Evolutionary conservation across 2,797 vertebrate genomes (phyloP).

Genomic region (Ammospiza maritima): DNA sequence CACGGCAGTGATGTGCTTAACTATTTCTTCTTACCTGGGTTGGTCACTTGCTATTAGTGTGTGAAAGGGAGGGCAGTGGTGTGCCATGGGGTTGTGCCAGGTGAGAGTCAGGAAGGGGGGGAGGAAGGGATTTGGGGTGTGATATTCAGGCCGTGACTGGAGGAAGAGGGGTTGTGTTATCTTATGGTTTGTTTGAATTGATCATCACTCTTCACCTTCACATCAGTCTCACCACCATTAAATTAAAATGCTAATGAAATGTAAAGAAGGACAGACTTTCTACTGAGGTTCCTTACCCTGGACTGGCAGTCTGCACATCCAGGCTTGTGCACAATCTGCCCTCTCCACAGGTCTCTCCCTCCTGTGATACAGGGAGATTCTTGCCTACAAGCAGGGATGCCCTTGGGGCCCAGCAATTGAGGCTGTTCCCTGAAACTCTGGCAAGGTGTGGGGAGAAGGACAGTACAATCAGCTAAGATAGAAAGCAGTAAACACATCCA

Average conservation of each 20-base stretch:
- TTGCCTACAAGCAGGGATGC: neutral
- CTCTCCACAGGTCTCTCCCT: fast-evolving
- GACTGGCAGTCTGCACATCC: neutral
- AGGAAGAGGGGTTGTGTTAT: neutral
- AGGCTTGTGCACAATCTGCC: neutral
- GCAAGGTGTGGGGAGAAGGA: neutral
- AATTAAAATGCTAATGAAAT: neutral
- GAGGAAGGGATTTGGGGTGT: neutral
- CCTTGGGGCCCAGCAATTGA: neutral
- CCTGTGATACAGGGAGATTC: neutral
- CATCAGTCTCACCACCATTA: fast-evolving
- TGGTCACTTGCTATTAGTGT: fast-evolving
- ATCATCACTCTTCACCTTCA: neutral
- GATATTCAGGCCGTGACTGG: neutral
- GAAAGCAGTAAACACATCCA: neutral
- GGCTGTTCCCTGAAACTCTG: neutral
- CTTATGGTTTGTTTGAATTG: neutral
- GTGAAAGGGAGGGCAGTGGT: neutral
- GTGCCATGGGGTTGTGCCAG: neutral
- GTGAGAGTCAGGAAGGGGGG: neutral
- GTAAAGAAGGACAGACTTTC: neutral
- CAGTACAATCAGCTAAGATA: neutral
- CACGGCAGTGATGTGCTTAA: neutral
- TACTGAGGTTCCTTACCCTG: neutral
- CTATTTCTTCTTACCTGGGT: neutral